Base-by-base conservation (phyloP, 2,797 vertebrate genomes). In the Lagorchestes hirsutus region DNA sequence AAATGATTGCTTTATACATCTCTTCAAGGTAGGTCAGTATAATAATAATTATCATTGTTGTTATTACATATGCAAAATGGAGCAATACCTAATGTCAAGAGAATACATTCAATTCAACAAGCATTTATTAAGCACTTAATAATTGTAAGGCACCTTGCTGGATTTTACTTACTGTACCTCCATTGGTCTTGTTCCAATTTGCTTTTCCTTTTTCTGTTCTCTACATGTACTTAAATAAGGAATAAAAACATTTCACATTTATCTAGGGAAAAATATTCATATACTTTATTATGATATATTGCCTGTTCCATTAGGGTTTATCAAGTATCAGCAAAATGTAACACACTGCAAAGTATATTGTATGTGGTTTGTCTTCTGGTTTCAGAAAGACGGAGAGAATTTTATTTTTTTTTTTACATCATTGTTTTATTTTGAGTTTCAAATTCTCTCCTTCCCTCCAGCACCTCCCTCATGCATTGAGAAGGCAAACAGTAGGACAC, bases 281-380 rank as follows among this genome's bases (percentile, higher is more conserved):
- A 22, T 16, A 18, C 54, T 11, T 67, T 95, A 95, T 97, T 97
- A 31, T 74, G 14, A 40, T n/a, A 22, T 16, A 40, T 40, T 74
- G 16, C n/a, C 16, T 74, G 8, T 74, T 40, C 67, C 40, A 9
- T 74, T 74, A 40, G n/a, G n/a, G 22, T 74, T 74, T 74, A 74
- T 74, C n/a, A 40, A 40, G 16, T 40, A 74, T 16, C 67, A 74
- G 27, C n/a, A 40, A 74, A 40, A 74, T n/a, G 18, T 22, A 74
- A 24, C 16, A 74, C 16, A 22, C 16, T 74, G 14, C n/a, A 74
- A 74, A 74, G n/a, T 40, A 74, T 2, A 2, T 40, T 74, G 5
- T 40, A 40, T 22, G 18, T 22, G 3, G 27, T 24, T 40, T 24
- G 2, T 40, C 6, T 40, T 74, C 16, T 40, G 9, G 13, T 9